These are phyloP conservation scores for Copidosoma floridanum DNA, from an alignment of 1,140 invertebrate genomes.

Conservation along the genomic window DNA sequence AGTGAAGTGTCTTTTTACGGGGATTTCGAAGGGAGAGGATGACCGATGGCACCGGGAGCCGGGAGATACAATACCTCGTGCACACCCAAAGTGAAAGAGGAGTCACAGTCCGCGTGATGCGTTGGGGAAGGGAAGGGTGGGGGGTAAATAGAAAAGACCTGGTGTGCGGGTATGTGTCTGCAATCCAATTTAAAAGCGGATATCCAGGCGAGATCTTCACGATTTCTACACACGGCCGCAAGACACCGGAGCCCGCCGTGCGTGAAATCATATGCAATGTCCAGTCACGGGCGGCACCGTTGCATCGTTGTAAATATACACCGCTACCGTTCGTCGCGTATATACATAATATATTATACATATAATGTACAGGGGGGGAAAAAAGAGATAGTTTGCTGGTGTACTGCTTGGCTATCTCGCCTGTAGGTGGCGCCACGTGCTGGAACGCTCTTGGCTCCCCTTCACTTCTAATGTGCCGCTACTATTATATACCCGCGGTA, in stretches of 20 bases:
- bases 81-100: not conserved
- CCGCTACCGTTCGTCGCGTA: conserved; percentile 36
- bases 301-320: no score
- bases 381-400: not conserved
- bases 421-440: conserved; percentile 42
- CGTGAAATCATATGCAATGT: conserved; percentile 58
- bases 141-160: conserved; percentile 38
- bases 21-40: conserved; percentile 1
- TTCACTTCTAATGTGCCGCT: conserved; percentile 10
- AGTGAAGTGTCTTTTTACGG: no score
- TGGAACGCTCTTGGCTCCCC: conserved; percentile 31
- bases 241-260: conserved; percentile 36
- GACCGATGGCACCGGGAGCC: conserved; percentile 11
- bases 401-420: not conserved
- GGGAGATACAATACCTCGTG: no score
- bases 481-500: not conserved
- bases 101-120: no score
- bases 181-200: conserved; percentile 57
- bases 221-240: conserved; percentile 55
- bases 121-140: not conserved
- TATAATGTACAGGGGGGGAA: not conserved
- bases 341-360: not conserved
- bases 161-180: conserved; percentile 47
- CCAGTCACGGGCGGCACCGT: conserved; percentile 58
- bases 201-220: conserved; percentile 58